Evolutionary conservation across 2,797 vertebrate genomes (phyloP).

Genomic region (Phrynocephalus vlangalii): DNA sequence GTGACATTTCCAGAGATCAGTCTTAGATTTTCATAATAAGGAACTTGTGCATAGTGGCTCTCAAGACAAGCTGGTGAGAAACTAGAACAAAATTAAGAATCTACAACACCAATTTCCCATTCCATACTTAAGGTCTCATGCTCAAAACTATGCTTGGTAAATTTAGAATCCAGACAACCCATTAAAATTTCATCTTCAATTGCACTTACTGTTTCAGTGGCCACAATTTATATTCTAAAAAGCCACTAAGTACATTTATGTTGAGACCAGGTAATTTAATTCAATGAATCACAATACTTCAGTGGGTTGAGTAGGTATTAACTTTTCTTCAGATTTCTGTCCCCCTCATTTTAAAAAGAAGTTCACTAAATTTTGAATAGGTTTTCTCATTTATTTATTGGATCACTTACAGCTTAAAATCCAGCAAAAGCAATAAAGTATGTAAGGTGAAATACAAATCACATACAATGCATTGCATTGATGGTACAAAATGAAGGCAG

Average conservation of each 20-base stretch:
- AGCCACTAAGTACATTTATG: not conserved
- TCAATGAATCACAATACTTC: conserved; percentile 16
- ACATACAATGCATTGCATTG: conserved; percentile 70
- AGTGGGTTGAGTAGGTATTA: not conserved
- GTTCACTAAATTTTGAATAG: conserved; percentile 70
- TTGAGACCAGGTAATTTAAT: conserved; percentile 28
- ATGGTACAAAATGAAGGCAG: conserved; percentile 65
- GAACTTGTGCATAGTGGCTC: conserved; percentile 18
- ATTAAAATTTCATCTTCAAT: conserved; percentile 34
- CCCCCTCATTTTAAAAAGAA: conserved; percentile 71
- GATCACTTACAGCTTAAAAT: conserved; percentile 68
- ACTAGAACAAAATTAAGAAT: not conserved
- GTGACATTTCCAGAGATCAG: not conserved
- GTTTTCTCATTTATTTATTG: conserved; percentile 80
- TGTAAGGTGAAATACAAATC: conserved; percentile 72
- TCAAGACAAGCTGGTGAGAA: conserved; percentile 4
- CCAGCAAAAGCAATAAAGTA: conserved; percentile 70
- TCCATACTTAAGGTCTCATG: conserved; percentile 20
- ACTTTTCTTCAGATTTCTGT: conserved; percentile 42
- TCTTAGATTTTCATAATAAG: conserved; percentile 22
- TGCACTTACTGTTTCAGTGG: conserved; percentile 15
- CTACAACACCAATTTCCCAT: not conserved
- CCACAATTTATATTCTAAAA: conserved; percentile 29
- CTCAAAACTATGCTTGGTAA: conserved; percentile 31
- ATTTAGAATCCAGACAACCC: conserved; percentile 41